Conservation (phyloP, 2,888 invertebrate species). For the Aproaerema taeniolella region DNA sequence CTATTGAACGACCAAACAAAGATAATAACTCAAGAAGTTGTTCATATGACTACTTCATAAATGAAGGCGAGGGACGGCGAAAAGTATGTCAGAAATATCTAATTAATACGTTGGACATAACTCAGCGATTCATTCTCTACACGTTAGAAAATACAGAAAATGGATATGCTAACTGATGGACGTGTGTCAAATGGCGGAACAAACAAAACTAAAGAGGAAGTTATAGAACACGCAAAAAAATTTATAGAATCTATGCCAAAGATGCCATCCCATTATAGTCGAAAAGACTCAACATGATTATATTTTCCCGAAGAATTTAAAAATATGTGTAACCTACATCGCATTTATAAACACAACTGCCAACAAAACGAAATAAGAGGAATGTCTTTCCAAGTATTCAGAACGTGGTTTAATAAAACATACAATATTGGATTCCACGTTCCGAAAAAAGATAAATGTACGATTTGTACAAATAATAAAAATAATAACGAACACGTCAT, state of each 20-base stretch:
- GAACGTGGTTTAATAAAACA: conserved; percentile 5
- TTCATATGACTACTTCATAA: conserved; percentile 17
- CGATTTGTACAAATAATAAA: conserved; percentile 15
- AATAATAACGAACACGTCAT: conserved; percentile 3
- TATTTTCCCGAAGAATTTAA: conserved; percentile 15
- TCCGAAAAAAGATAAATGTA: conserved; percentile 18
- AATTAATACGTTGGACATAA: conserved; percentile 16
- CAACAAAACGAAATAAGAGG: neutral
- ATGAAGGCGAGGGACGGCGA: conserved; percentile 17
- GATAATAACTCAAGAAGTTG: conserved; percentile 3
- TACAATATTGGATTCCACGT: conserved; percentile 19
- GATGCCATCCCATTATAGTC: conserved; percentile 17
- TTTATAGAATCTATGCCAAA: conserved; percentile 16
- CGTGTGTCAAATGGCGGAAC: conserved; percentile 13
- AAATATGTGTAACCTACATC: conserved; percentile 9
- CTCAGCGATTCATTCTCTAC: conserved; percentile 16
- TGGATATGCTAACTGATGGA: conserved; percentile 13
- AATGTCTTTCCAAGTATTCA: neutral
- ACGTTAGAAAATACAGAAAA: conserved; percentile 7
- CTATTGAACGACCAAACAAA: conserved; percentile 10
- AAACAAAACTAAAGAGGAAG: conserved; percentile 16
- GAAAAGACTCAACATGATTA: conserved; percentile 8
- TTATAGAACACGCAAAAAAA: conserved; percentile 6
- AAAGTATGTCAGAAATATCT: conserved; percentile 19
- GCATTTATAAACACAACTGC: conserved; percentile 5